Percentiles rank a stretch among this genome's conserved stretches.
These are phyloP conservation scores for Momotus momota DNA, from an alignment of 2,797 vertebrate species.

Conservation along the genomic window DNA sequence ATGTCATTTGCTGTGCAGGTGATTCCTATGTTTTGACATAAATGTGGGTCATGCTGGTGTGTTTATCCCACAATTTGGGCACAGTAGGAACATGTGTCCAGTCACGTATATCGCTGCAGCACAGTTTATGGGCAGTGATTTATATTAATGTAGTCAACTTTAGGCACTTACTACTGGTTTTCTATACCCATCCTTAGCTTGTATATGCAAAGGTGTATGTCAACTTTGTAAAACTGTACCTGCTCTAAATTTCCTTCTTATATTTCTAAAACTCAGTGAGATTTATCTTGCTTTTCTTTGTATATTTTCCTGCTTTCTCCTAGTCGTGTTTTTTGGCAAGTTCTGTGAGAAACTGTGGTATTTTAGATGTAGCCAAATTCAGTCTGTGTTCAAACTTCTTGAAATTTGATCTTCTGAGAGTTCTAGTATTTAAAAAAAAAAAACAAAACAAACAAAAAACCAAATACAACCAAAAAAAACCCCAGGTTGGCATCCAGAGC, in stretches of 20 bases:
- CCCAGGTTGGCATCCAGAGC: slow-evolving; percentile 44
- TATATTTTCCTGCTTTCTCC: background rate
- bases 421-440: background rate
- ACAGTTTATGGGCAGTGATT: background rate
- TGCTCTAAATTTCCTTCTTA: background rate
- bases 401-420: slow-evolving; percentile 58
- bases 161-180: background rate
- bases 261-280: background rate
- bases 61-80: background rate
- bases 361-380: slow-evolving; percentile 35
- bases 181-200: background rate
- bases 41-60: background rate
- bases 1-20: background rate
- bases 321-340: slow-evolving; percentile 7
- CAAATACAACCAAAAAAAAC: background rate
- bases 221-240: background rate
- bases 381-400: slow-evolving; percentile 26
- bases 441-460: background rate
- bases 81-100: background rate
- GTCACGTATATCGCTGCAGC: background rate
- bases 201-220: background rate
- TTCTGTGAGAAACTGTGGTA: background rate
- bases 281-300: background rate
- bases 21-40: background rate
- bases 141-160: background rate